These are phyloP conservation scores for Vombatus ursinus DNA, from an alignment of 2,113 vertebrate species.

Conservation along the genomic window DNA sequence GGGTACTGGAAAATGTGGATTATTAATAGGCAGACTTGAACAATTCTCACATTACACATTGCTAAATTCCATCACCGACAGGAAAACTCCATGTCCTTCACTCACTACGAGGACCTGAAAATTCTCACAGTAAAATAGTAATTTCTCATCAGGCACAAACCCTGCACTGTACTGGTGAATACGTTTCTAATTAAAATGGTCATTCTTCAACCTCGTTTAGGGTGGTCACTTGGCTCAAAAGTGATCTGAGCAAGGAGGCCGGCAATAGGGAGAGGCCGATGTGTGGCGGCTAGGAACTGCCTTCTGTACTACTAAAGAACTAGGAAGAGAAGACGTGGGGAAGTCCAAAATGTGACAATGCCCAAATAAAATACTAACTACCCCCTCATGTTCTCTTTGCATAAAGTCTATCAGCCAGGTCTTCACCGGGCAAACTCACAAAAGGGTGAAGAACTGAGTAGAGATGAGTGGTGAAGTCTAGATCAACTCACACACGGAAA, in stretches of 20 bases:
- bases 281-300: not conserved
- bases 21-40: slow-evolving; percentile 75
- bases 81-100: slow-evolving; percentile 58
- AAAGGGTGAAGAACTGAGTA: not conserved
- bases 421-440: not conserved
- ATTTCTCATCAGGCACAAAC: slow-evolving; percentile 67
- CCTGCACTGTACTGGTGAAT: slow-evolving; percentile 61
- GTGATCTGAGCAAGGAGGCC: slow-evolving; percentile 41
- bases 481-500: slow-evolving; percentile 23
- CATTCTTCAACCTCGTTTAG: slow-evolving; percentile 69
- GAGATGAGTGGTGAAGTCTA: not conserved
- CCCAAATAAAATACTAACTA: slow-evolving; percentile 14
- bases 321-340: slow-evolving; percentile 27
- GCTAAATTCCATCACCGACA: slow-evolving; percentile 52
- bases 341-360: slow-evolving; percentile 49
- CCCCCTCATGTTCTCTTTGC: not conserved
- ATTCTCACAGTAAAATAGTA: slow-evolving; percentile 74
- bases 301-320: not conserved
- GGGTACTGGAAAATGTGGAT: slow-evolving; percentile 64
- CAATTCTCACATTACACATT: slow-evolving; percentile 77
- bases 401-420: not conserved
- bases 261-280: slow-evolving; percentile 5
- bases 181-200: slow-evolving; percentile 72
- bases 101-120: slow-evolving; percentile 65
- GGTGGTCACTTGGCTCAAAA: slow-evolving; percentile 71